Percentiles rank a stretch among this genome's conserved stretches.
phyloP scores from a whole-genome alignment of 2,113 vertebrate species.

The Psittacula cyanocephala region DNA sequence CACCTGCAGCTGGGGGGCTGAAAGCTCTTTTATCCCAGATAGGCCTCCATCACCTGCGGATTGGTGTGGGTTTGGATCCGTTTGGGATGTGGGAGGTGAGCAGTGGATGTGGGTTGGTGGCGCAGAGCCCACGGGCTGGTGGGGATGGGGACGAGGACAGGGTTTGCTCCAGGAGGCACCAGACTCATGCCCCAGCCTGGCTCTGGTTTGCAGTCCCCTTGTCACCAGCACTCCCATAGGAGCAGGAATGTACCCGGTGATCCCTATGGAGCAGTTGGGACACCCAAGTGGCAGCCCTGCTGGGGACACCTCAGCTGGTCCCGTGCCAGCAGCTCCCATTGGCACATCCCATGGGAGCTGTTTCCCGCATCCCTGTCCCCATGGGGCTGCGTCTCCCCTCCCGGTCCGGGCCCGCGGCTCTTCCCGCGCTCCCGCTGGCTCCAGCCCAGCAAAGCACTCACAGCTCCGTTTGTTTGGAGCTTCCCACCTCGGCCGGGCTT shows the following conservation, averaged over 20 bases:
- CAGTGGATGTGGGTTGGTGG: not conserved
- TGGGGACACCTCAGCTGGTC: not conserved
- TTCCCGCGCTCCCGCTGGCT: not conserved
- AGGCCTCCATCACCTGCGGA: not conserved
- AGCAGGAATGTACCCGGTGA: not conserved
- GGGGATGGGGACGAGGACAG: not conserved
- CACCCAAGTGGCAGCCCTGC: not conserved
- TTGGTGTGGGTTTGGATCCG: not conserved
- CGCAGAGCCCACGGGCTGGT: not conserved
- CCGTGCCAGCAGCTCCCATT: not conserved
- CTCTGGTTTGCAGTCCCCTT: not conserved
- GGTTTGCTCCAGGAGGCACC: not conserved
- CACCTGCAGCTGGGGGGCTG: rapidly evolving
- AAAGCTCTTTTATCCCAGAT: not conserved
- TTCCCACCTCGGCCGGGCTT: not conserved
- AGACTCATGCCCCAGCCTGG: not conserved
- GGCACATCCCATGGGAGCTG: not conserved
- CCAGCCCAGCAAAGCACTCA: not conserved
- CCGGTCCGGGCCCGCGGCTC: not conserved
- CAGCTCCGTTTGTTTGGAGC: not conserved
- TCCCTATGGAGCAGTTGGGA: too few species aligned
- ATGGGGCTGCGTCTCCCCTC: not conserved
- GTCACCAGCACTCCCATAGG: rapidly evolving
- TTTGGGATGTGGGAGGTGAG: not conserved
- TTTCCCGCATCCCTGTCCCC: not conserved